Conservation (phyloP, 92 coral and sea anemone species). For the Desmophyllum pertusum region DNA sequence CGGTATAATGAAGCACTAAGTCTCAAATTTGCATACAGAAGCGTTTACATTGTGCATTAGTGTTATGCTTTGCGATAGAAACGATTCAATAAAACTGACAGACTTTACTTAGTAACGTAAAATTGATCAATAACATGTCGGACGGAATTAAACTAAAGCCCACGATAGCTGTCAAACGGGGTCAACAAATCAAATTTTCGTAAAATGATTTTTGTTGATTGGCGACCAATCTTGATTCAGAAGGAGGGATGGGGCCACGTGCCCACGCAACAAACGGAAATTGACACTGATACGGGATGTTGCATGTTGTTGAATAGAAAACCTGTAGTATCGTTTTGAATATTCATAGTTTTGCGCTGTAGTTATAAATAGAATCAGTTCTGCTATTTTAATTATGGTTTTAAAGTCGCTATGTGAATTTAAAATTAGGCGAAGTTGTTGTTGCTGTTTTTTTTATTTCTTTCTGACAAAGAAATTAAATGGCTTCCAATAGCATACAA, state of each 20-base stretch:
- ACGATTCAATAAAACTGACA: not conserved
- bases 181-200: not conserved
- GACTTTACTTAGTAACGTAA: not conserved
- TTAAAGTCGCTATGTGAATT: not conserved
- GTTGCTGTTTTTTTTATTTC: not conserved
- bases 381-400: not conserved
- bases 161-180: not conserved
- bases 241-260: too few relatives aligned
- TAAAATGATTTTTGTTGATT: not conserved
- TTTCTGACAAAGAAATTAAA: not conserved
- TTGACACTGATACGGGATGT: too few relatives aligned
- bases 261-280: not conserved
- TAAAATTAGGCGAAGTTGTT: too few relatives aligned
- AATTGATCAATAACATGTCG: not conserved
- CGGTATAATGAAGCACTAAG: not conserved
- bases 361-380: not conserved
- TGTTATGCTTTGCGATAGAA: not conserved
- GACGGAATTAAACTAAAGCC: not conserved
- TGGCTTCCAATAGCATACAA: not conserved
- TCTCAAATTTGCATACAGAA: not conserved
- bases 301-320: not conserved
- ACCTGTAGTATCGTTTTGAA: not conserved
- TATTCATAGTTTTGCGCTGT: not conserved
- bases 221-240: not conserved
- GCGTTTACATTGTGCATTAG: not conserved